Evolutionary conservation across 2,888 invertebrate species (phyloP), one percentile per base, ranked within the genome.

Genomic region (Heteromurus nitidus): DNA sequence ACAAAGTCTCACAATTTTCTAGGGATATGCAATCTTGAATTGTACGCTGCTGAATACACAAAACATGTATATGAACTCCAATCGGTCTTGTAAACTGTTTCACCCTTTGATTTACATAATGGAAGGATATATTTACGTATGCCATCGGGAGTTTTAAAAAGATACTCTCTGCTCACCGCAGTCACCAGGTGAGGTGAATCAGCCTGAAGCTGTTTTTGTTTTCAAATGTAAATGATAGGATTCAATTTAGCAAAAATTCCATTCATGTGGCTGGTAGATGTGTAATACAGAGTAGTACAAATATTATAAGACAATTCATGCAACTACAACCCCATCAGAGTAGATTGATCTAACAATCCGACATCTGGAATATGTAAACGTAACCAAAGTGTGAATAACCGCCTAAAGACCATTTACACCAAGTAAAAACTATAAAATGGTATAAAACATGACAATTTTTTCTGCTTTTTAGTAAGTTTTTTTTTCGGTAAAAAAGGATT

Each of bases 211-310:
- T 77, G 47, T 68, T 77, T 77, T 50, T 77, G 47, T 68, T 77
- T 77, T 47, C 3, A 76, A 76, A 76, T 76, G 76, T 58, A 75
- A 75, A 76, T 77, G 69, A 77, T 77, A 69, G 69, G 76, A 77
- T 68, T 77, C 69, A 68, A 76, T 77, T 77, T 67, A 53, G 68
- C 50, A 50, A 75, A 75, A 53, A 64, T 65, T 36, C 18, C 75
- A 75, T 75, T 75, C 55, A 55, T 50, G 44, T 13, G 7, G 13
- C 36, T n/a, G n/a, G n/a, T n/a, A n/a, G n/a, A n/a, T n/a, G n/a
- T n/a, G n/a, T n/a, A n/a, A n/a, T n/a, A n/a, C n/a, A n/a, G n/a
- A n/a, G n/a, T n/a, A n/a, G n/a, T n/a, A n/a, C n/a, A n/a, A n/a
- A n/a, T n/a, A n/a, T n/a, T n/a, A 24, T 42, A n/a, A 11, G 36